Conservation (phyloP, 2,888 invertebrate genomes). For the Argyra leucocephala region DNA sequence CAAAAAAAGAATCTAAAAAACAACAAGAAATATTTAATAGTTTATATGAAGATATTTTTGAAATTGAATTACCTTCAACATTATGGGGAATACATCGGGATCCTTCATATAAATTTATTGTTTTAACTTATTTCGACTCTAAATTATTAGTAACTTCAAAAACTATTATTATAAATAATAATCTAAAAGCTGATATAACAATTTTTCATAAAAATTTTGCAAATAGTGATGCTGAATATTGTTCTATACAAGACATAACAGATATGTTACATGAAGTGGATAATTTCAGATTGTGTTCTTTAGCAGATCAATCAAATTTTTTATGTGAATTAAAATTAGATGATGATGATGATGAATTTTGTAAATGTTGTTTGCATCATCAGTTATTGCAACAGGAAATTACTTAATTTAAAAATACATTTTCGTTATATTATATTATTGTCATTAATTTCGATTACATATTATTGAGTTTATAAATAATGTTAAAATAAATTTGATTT, state of each 20-base stretch:
- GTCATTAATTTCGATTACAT: too few species aligned
- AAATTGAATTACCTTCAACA: slow-evolving; percentile 21
- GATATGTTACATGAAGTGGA: slow-evolving; percentile 15
- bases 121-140: slow-evolving; percentile 20
- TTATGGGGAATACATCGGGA: slow-evolving; percentile 23
- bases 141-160: slow-evolving; percentile 15
- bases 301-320: not conserved
- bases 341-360: not conserved
- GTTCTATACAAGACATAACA: not conserved
- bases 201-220: slow-evolving; percentile 10
- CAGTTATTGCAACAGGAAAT: too few species aligned
- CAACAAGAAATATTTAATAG: slow-evolving; percentile 15
- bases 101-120: slow-evolving; percentile 19
- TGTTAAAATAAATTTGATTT: too few species aligned
- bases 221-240: slow-evolving; percentile 3
- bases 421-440: too few species aligned
- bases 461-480: too few species aligned
- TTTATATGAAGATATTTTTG: slow-evolving; percentile 23
- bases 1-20: not conserved
- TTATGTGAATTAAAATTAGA: slow-evolving; percentile 2
- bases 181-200: slow-evolving; percentile 8
- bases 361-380: not conserved
- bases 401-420: too few species aligned
- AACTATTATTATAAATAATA: slow-evolving; percentile 14
- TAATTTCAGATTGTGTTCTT: slow-evolving; percentile 9